Percentiles rank a stretch among this genome's conserved stretches.
phyloP scores from a whole-genome alignment of 2,113 vertebrate species.

The Nibea coibor region DNA sequence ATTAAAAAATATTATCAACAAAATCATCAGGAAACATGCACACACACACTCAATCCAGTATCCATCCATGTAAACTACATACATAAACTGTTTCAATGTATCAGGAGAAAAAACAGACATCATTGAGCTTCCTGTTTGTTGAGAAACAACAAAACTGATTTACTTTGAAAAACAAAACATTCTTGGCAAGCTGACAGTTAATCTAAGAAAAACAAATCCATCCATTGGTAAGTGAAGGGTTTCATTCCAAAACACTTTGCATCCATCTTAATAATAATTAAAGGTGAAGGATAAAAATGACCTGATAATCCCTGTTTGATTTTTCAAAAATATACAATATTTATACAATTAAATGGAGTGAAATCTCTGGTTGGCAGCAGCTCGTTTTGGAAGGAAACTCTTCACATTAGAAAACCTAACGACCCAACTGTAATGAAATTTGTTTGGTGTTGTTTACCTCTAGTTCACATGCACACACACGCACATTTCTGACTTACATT shows the following conservation, averaged over 20 bases:
- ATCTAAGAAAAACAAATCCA: background rate
- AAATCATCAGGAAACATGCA: conserved; percentile 40
- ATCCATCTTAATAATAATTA: conserved; percentile 25
- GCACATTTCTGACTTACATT: conserved; percentile 27
- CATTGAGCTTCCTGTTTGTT: background rate
- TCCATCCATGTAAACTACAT: background rate
- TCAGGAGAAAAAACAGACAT: conserved; percentile 13
- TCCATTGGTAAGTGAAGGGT: background rate
- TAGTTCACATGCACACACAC: background rate
- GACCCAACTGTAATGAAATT: background rate
- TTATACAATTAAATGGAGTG: conserved; percentile 32
- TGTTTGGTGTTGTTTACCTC: conserved; percentile 4
- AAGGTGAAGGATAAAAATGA: conserved; percentile 38
- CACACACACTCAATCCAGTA: background rate
- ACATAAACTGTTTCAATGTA: background rate
- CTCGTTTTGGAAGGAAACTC: conserved; percentile 32
- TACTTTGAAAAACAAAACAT: background rate
- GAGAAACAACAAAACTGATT: conserved; percentile 16
- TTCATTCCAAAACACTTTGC: conserved; percentile 42
- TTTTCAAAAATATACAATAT: conserved; percentile 63
- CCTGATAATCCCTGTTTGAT: conserved; percentile 32
- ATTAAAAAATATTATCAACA: conserved; percentile 68
- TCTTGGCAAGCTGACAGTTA: background rate
- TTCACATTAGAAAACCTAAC: conserved; percentile 3
- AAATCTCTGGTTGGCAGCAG: conserved; percentile 26